Evolutionary conservation across 2,888 invertebrate species (phyloP).

Genomic region (Encarsia formosa): DNA sequence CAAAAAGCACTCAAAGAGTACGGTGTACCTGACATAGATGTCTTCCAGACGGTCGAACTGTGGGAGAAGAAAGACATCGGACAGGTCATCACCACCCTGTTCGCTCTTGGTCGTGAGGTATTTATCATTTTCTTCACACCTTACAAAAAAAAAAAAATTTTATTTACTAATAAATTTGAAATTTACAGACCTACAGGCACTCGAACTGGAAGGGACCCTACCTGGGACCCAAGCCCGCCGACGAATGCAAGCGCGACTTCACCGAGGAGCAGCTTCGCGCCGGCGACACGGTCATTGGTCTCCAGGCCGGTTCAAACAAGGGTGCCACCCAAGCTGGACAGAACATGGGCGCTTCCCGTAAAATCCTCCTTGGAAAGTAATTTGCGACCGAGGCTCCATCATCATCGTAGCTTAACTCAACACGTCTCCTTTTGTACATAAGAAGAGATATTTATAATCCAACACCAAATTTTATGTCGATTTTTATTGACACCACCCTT

Average conservation of each 20-base stretch:
- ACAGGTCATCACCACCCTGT: constrained; percentile 79
- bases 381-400: too few species aligned
- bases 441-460: too few species aligned
- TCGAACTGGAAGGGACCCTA: constrained; percentile 80
- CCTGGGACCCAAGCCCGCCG: constrained; percentile 91
- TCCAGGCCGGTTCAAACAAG: constrained; percentile 95
- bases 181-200: constrained; percentile 73
- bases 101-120: constrained; percentile 80
- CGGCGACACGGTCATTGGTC: constrained; percentile 84
- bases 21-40: constrained; percentile 86
- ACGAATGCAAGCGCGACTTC: constrained; percentile 92
- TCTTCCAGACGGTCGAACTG: constrained; percentile 95
- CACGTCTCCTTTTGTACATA: too few species aligned
- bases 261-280: constrained; percentile 86
- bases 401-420: too few species aligned
- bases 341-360: constrained; percentile 85
- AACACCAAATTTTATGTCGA: too few species aligned
- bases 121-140: background rate
- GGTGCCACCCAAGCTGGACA: constrained; percentile 90
- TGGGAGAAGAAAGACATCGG: constrained; percentile 92
- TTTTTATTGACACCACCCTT: too few species aligned
- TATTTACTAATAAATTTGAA: background rate
- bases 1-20: constrained; percentile 80
- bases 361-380: constrained; percentile 87
- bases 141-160: background rate